Conservation (phyloP, 2,113 vertebrate genomes). For the Vidua chalybeata region DNA sequence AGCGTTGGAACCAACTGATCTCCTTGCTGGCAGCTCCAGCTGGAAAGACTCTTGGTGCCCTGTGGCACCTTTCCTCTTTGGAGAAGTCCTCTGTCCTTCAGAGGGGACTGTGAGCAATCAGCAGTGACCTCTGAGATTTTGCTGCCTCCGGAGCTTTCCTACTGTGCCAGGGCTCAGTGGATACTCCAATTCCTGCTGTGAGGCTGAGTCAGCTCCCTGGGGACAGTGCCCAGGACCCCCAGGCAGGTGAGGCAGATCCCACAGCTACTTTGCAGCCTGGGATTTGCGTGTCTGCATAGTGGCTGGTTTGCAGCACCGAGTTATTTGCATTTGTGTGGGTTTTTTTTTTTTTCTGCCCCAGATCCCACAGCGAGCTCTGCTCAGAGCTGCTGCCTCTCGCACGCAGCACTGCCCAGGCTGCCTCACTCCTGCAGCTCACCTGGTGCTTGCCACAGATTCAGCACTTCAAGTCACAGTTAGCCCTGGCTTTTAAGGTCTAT, state of each 20-base stretch:
- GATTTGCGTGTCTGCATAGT: not conserved
- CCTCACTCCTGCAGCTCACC: not conserved
- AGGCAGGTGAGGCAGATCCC: not conserved
- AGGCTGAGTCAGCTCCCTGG: not conserved
- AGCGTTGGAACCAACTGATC: constrained; percentile 30
- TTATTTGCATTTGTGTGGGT: not conserved
- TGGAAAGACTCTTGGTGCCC: not conserved
- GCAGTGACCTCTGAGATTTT: not conserved
- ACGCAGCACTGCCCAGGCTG: not conserved
- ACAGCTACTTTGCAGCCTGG: not conserved
- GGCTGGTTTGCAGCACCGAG: not conserved
- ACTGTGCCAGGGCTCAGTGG: fast-evolving
- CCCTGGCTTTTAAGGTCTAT: constrained; percentile 14
- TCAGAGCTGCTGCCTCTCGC: not conserved
- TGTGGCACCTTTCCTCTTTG: not conserved
- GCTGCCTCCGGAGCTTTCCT: not conserved
- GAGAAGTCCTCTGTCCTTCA: not conserved
- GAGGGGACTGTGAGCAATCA: not conserved
- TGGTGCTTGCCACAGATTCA: not conserved
- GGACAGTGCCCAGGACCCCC: not conserved
- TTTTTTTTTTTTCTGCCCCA: not conserved
- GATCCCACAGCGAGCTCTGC: not conserved
- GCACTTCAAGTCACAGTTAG: not conserved
- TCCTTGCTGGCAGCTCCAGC: constrained; percentile 17
- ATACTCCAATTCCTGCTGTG: not conserved